Conservation (phyloP, 2,888 invertebrate species). For the Miltochrista miniata region DNA sequence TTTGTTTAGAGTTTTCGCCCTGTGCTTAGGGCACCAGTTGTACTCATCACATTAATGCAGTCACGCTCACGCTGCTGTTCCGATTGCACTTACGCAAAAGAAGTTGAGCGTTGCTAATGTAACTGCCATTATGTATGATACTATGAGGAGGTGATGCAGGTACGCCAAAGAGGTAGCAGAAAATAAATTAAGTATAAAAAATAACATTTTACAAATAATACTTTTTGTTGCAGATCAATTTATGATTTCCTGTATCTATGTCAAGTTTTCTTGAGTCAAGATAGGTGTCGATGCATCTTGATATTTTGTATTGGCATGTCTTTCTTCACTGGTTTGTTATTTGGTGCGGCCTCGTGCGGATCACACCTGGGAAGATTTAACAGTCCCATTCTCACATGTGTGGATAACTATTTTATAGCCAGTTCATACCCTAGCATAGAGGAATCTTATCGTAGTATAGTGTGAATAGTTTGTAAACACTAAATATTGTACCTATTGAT, state of each 20-base stretch:
- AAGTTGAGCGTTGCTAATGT: too few species aligned
- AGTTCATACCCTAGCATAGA: slow-evolving; percentile 47
- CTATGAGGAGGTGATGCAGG: too few species aligned
- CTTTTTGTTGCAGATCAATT: slow-evolving; percentile 58
- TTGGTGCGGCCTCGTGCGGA: slow-evolving; percentile 71
- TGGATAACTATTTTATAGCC: slow-evolving; percentile 63
- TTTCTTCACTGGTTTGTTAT: slow-evolving; percentile 58
- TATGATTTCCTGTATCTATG: slow-evolving; percentile 61
- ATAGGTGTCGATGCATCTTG: slow-evolving; percentile 51
- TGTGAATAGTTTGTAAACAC: slow-evolving; percentile 19
- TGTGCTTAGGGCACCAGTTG: too few species aligned
- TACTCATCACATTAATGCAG: too few species aligned
- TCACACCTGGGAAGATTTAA: slow-evolving; percentile 62
- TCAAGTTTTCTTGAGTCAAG: slow-evolving; percentile 52
- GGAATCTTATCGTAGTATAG: slow-evolving; percentile 55
- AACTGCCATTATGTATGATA: too few species aligned
- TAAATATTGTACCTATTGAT: not conserved
- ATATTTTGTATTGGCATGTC: slow-evolving; percentile 40
- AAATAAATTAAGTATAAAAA: too few species aligned
- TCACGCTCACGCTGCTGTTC: too few species aligned
- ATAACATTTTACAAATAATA: too few species aligned
- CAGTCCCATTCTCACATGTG: slow-evolving; percentile 66
- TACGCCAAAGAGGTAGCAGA: too few species aligned
- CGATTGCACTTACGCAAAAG: too few species aligned
- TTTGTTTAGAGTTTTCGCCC: too few species aligned